These are phyloP conservation scores for Leptura quadrifasciata DNA, from an alignment of 2,888 invertebrate genomes.

Conservation along the genomic window DNA sequence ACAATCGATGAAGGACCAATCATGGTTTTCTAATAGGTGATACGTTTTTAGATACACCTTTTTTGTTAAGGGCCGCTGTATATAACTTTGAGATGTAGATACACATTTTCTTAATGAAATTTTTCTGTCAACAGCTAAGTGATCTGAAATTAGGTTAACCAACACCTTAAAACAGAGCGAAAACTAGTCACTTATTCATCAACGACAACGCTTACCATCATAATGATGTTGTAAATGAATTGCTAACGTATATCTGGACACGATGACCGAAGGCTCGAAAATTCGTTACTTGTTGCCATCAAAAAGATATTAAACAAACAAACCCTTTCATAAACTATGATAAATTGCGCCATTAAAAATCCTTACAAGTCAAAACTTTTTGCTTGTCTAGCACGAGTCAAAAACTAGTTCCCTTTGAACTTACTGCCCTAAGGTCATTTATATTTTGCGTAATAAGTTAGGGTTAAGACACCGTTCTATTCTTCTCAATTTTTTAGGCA, in stretches of 20 bases:
- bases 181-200: slow-evolving; percentile 11
- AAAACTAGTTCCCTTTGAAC: slow-evolving; percentile 41
- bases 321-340: slow-evolving; percentile 40
- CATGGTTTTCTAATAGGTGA: no score
- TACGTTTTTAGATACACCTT: no score
- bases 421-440: slow-evolving; percentile 49
- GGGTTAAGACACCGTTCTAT: slow-evolving; percentile 40
- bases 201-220: slow-evolving; percentile 6
- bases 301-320: slow-evolving; percentile 39
- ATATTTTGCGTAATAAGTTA: slow-evolving; percentile 47
- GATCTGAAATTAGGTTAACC: no score
- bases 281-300: slow-evolving; percentile 43
- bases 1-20: no score
- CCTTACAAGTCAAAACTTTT: slow-evolving; percentile 25
- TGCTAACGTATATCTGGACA: slow-evolving; percentile 34
- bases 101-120: no score
- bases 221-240: slow-evolving; percentile 27
- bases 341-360: slow-evolving; percentile 38
- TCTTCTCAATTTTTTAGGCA: slow-evolving; percentile 25
- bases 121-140: no score
- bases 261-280: slow-evolving; percentile 39
- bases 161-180: no score
- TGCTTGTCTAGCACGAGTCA: slow-evolving; percentile 50
- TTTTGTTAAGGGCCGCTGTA: no score
- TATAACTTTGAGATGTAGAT: no score